Conservation (phyloP, 2,797 vertebrate genomes). For the Rhinella marina region DNA sequence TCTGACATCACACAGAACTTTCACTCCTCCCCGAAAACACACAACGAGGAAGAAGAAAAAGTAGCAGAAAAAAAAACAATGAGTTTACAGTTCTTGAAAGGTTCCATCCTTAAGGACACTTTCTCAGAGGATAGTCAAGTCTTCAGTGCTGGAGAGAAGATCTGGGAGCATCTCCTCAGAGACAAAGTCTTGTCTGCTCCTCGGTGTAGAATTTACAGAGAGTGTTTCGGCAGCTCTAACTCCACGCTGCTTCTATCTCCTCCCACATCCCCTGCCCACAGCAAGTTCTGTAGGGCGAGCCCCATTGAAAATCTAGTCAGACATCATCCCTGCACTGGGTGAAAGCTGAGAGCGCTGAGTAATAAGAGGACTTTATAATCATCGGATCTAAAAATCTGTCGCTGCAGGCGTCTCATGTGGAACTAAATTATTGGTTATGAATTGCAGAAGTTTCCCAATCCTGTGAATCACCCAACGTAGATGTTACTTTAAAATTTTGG, state of each 20-base stretch:
- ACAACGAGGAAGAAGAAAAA: neutral
- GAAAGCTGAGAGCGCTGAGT: neutral
- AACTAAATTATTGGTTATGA: neutral
- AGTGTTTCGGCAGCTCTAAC: neutral
- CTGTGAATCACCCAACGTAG: no score
- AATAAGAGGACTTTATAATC: neutral
- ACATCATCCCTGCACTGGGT: neutral
- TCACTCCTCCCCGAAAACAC: conserved; percentile 29
- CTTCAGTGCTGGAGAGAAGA: no score
- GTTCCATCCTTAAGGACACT: neutral
- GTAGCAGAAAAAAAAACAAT: neutral
- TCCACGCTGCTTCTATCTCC: conserved; percentile 19
- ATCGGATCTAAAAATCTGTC: neutral
- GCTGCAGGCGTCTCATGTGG: neutral
- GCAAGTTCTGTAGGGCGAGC: conserved; percentile 7
- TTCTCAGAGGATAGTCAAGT: neutral
- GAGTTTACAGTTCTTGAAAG: neutral
- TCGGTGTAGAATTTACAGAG: neutral
- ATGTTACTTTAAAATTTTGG: no score
- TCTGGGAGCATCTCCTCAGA: neutral
- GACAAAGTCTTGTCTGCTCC: neutral
- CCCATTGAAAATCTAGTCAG: neutral
- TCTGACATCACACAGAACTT: conserved; percentile 39
- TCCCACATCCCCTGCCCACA: conserved; percentile 31
- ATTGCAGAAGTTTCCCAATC: no score